phyloP scores from a whole-genome alignment of 2,888 invertebrate species.

The Mimachlamys varia region DNA sequence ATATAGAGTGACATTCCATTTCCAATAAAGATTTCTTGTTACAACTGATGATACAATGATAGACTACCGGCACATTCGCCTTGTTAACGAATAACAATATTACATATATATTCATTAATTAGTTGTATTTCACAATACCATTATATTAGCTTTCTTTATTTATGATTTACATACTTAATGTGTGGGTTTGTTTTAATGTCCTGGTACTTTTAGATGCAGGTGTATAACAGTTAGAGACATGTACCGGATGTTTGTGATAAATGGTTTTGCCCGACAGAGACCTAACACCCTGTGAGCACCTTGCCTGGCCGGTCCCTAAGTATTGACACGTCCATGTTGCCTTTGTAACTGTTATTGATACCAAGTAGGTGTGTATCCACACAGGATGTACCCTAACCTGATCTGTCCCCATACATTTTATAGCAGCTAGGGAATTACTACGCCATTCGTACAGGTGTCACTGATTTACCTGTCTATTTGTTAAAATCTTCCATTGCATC shows the following conservation, averaged over 20 bases:
- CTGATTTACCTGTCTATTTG: not conserved
- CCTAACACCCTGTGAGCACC: not conserved
- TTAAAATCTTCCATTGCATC: not conserved
- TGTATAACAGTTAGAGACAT: not conserved
- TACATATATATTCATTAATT: too few relatives aligned
- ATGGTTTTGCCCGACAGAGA: not conserved
- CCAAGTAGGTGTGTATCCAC: not conserved
- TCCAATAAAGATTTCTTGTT: not conserved
- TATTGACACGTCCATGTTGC: not conserved
- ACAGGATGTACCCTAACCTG: not conserved
- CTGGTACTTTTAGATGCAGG: not conserved
- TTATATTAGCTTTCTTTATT: too few relatives aligned
- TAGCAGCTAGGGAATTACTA: not conserved
- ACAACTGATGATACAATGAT: not conserved
- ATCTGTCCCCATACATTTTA: not conserved
- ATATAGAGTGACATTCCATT: not conserved
- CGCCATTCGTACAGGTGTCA: not conserved
- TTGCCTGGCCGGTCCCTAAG: not conserved
- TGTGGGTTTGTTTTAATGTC: not conserved
- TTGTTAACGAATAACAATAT: too few relatives aligned
- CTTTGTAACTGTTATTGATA: slow-evolving; percentile 3
- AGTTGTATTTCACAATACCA: too few relatives aligned
- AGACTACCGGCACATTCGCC: too few relatives aligned
- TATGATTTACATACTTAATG: too few relatives aligned
- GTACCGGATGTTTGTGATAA: slow-evolving; percentile 11